phyloP scores from a whole-genome alignment of 2,113 vertebrate genomes.

The Spilogale gracilis region DNA sequence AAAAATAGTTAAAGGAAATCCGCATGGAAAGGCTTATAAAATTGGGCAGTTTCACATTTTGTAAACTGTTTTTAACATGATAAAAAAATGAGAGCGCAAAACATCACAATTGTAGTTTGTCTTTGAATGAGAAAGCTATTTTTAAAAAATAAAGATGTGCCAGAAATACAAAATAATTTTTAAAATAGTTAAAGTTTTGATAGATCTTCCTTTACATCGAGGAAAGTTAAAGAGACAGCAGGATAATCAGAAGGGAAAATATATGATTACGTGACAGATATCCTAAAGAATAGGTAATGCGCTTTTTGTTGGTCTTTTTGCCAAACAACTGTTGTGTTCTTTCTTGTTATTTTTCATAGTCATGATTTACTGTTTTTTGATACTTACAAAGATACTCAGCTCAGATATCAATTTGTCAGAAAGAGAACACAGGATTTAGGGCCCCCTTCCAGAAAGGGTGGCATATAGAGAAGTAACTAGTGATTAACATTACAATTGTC shows the following conservation, averaged over 20 bases:
- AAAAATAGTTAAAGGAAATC: constrained; percentile 73
- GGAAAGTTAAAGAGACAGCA: constrained; percentile 19
- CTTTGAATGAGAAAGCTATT: constrained; percentile 47
- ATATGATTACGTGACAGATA: neutral
- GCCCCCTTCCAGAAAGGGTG: neutral
- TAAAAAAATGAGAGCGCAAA: constrained; percentile 1
- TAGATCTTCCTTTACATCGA: constrained; percentile 40
- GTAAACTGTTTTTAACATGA: constrained; percentile 64
- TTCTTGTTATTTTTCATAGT: neutral
- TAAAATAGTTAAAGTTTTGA: constrained; percentile 6
- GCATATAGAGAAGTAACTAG: neutral
- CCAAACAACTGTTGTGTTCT: neutral
- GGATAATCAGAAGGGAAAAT: neutral
- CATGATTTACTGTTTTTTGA: neutral
- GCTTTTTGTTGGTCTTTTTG: neutral
- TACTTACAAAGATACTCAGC: neutral
- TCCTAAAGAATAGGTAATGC: neutral
- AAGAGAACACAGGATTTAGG: neutral
- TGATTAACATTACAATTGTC: neutral
- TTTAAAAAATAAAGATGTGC: neutral
- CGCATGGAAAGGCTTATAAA: constrained; percentile 51
- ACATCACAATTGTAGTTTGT: constrained; percentile 43
- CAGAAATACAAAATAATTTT: neutral
- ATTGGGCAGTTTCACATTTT: constrained; percentile 38
- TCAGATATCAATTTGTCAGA: neutral